Percentiles rank a stretch among this genome's conserved stretches.
These are phyloP conservation scores for Antheraea pernyi DNA, from an alignment of 1,140 invertebrate species.

Conservation along the genomic window DNA sequence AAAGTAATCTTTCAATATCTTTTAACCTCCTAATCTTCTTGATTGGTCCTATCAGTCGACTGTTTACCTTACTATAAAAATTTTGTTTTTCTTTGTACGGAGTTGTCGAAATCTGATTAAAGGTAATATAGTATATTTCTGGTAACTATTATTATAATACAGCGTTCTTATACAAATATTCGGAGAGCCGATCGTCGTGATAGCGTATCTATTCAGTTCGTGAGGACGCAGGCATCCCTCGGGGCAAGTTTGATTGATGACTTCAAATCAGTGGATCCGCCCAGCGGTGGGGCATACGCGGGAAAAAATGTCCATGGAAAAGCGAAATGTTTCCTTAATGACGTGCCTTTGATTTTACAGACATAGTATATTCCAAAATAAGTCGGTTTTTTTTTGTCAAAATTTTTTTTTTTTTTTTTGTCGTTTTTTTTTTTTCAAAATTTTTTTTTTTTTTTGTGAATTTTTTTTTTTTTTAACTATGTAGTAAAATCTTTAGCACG, in stretches of 20 bases:
- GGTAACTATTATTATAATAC: too few species aligned
- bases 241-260: conserved; percentile 73
- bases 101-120: too few species aligned
- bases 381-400: too few species aligned
- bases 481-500: neutral
- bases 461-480: neutral
- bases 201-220: conserved; percentile 71
- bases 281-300: conserved; percentile 24
- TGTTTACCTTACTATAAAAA: too few species aligned
- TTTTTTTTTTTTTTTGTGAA: too few species aligned
- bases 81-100: too few species aligned
- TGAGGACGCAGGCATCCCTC: conserved; percentile 63
- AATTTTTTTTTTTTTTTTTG: too few species aligned
- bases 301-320: neutral
- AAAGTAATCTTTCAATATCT: too few species aligned
- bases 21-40: too few species aligned
- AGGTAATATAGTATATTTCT: too few species aligned
- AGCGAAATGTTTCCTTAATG: neutral
- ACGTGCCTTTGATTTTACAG: conserved; percentile 19
- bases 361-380: neutral
- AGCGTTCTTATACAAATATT: conserved; percentile 44
- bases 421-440: too few species aligned
- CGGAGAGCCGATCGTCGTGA: conserved; percentile 64
- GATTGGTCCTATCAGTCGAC: too few species aligned
- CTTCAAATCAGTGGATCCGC: conserved; percentile 76